These are phyloP conservation scores for Tachysurus fulvidraco DNA, from an alignment of 2,113 vertebrate genomes.

Conservation along the genomic window DNA sequence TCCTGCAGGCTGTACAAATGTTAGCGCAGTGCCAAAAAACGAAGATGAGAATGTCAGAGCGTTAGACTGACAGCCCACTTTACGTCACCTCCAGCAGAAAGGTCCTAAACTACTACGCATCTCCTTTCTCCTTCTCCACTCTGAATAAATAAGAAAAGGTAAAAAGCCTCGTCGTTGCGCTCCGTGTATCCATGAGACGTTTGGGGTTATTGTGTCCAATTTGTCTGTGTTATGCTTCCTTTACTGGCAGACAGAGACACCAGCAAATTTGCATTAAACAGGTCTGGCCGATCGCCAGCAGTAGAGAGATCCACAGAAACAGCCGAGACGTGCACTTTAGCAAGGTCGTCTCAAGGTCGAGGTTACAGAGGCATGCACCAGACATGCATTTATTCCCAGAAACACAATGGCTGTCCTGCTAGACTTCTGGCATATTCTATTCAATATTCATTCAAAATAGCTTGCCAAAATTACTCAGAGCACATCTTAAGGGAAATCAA, in stretches of 20 bases:
- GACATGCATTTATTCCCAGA: not conserved
- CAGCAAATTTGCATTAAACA: constrained; percentile 28
- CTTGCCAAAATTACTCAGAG: constrained; percentile 25
- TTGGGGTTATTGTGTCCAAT: constrained; percentile 31
- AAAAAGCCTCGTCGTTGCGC: not conserved
- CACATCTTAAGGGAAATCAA: constrained; percentile 30
- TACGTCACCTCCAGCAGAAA: constrained; percentile 5
- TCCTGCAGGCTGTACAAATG: constrained; percentile 36
- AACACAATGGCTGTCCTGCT: not conserved
- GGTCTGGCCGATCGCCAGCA: not conserved
- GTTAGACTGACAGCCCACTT: constrained; percentile 12
- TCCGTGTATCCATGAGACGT: constrained; percentile 4
- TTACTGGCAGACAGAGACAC: not conserved
- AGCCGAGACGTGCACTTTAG: not conserved
- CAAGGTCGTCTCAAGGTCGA: constrained; percentile 18
- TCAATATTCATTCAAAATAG: constrained; percentile 9
- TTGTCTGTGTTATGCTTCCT: constrained; percentile 24
- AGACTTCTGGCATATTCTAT: not conserved
- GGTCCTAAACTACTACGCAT: not conserved
- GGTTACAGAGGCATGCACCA: not conserved
- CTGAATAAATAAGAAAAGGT: constrained; percentile 4
- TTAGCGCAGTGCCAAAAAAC: constrained; percentile 24
- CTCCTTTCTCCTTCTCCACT: not conserved
- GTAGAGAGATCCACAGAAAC: not conserved
- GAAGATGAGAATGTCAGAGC: not conserved